Percentiles rank a stretch among this genome's conserved stretches.
These are phyloP conservation scores for Ennomos quercinarius DNA, from an alignment of 2,888 invertebrate species.

Conservation along the genomic window DNA sequence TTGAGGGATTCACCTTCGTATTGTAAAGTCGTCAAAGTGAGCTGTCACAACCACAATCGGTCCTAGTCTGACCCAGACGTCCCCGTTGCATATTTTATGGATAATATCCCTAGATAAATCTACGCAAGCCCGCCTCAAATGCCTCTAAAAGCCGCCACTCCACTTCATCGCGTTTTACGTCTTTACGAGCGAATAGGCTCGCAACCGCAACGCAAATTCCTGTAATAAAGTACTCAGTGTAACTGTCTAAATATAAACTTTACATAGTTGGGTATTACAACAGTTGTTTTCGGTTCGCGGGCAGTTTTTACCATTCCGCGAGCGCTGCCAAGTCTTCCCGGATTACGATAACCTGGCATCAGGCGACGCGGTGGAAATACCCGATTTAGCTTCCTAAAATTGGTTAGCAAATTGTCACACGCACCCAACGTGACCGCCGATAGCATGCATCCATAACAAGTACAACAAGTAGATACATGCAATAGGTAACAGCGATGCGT, in stretches of 20 bases:
- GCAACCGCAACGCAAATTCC: constrained; percentile 46
- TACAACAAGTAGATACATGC: constrained; percentile 1
- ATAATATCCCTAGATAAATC: constrained; percentile 58
- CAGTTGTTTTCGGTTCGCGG: constrained; percentile 26
- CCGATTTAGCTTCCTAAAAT: constrained; percentile 26
- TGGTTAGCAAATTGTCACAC: constrained; percentile 15
- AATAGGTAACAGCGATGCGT: no score
- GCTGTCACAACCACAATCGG: constrained; percentile 47
- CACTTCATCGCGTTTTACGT: constrained; percentile 44
- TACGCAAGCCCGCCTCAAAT: constrained; percentile 43
- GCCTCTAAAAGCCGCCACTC: constrained; percentile 44
- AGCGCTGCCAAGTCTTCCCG: constrained; percentile 24
- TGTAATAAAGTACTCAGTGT: constrained; percentile 38
- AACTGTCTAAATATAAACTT: constrained; percentile 29
- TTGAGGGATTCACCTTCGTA: constrained; percentile 35
- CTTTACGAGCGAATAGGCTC: constrained; percentile 53
- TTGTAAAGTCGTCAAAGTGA: constrained; percentile 28
- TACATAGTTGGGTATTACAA: constrained; percentile 32
- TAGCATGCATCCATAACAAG: constrained; percentile 9
- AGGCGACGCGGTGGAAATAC: constrained; percentile 16
- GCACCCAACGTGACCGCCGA: not conserved
- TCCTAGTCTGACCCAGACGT: constrained; percentile 54
- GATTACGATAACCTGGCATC: constrained; percentile 25
- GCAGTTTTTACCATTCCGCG: constrained; percentile 28
- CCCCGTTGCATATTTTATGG: constrained; percentile 62